phyloP scores from a whole-genome alignment of 2,797 vertebrate species.

The Synanceia verrucosa region DNA sequence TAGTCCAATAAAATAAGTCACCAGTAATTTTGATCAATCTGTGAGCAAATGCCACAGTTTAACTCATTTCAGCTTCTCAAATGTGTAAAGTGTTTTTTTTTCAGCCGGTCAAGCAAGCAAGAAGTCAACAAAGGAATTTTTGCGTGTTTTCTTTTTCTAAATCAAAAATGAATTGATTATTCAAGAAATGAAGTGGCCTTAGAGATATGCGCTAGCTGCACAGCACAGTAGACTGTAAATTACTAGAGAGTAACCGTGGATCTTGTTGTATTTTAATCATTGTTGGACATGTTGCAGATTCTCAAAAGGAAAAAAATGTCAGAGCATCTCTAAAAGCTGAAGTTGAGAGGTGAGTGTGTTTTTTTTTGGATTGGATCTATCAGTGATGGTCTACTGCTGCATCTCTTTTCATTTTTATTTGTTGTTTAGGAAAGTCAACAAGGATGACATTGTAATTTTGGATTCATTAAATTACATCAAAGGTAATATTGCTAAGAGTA shows the following conservation, averaged over 20 bases:
- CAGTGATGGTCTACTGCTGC: neutral
- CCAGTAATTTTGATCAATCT: neutral
- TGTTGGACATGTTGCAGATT: constrained; percentile 76
- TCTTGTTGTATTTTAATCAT: neutral
- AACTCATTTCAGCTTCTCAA: neutral
- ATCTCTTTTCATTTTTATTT: constrained; percentile 7
- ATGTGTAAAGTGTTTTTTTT: neutral
- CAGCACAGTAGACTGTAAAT: neutral
- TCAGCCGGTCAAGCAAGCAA: neutral
- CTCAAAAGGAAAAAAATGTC: constrained; percentile 83
- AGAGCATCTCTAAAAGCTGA: constrained; percentile 84
- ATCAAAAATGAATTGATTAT: no score
- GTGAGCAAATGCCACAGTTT: neutral
- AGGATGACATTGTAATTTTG: constrained; percentile 85
- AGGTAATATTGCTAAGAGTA: constrained; percentile 67
- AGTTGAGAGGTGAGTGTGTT: constrained; percentile 83
- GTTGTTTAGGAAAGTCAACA: constrained; percentile 83
- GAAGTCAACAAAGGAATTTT: neutral
- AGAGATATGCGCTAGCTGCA: neutral
- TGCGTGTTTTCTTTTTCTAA: neutral
- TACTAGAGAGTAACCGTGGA: neutral
- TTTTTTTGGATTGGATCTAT: neutral
- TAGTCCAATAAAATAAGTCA: neutral
- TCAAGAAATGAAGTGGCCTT: neutral
- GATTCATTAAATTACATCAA: constrained; percentile 91